phyloP scores from a whole-genome alignment of 1,140 invertebrate species.

The Heliconius hewitsoni region DNA sequence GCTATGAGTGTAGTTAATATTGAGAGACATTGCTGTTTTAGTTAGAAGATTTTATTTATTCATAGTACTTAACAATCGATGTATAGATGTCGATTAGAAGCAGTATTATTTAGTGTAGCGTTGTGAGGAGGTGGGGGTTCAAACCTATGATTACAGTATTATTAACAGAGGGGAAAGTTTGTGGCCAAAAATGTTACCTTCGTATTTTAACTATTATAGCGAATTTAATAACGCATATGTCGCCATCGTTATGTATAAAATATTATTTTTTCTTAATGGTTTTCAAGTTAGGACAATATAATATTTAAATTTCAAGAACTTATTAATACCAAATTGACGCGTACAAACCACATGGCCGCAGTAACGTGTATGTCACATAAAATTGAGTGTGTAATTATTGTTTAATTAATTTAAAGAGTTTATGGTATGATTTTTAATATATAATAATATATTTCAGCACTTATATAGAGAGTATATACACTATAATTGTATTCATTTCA shows the following conservation, averaged over 20 bases:
- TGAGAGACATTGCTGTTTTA: constrained; percentile 44
- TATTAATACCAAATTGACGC: too few relatives aligned
- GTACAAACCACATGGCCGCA: too few relatives aligned
- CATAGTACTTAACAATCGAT: background rate
- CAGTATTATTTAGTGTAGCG: constrained; percentile 7
- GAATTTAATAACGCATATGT: constrained; percentile 16
- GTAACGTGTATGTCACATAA: too few relatives aligned
- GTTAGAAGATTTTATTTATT: background rate
- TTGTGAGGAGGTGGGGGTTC: constrained; percentile 47
- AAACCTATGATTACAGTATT: constrained; percentile 77
- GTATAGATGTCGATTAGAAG: background rate
- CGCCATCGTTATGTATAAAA: background rate
- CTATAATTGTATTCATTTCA: too few relatives aligned
- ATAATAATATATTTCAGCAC: too few relatives aligned
- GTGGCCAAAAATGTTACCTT: constrained; percentile 63
- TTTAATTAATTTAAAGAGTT: too few relatives aligned
- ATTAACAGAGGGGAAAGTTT: constrained; percentile 64
- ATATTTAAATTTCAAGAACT: too few relatives aligned
- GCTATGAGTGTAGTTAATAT: constrained; percentile 20
- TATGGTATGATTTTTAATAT: too few relatives aligned
- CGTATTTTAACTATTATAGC: constrained; percentile 36
- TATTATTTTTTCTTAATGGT: too few relatives aligned
- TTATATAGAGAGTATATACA: too few relatives aligned
- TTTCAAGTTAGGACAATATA: too few relatives aligned
- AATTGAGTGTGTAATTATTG: too few relatives aligned